Evolutionary conservation across 2,113 vertebrate species (phyloP).

Genomic region (Columba janthina): DNA sequence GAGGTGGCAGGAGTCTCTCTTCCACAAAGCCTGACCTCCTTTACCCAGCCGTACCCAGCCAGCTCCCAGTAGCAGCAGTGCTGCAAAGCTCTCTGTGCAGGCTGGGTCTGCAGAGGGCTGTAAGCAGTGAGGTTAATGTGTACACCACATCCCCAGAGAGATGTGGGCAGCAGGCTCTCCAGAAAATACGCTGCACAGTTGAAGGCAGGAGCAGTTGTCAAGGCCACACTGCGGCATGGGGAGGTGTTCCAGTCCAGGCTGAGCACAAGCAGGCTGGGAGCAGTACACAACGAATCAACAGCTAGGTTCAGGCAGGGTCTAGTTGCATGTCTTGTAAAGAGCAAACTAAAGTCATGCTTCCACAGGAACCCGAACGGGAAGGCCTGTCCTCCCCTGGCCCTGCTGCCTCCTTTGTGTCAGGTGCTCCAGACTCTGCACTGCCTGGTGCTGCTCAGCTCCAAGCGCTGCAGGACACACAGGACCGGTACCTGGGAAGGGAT

Average conservation of each 20-base stretch:
- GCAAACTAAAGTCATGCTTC: not conserved
- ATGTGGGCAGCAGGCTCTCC: not conserved
- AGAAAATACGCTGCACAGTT: not conserved
- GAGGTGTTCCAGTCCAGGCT: not conserved
- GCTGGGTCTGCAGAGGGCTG: not conserved
- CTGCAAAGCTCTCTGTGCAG: not conserved
- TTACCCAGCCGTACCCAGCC: not conserved
- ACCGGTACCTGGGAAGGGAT: not conserved
- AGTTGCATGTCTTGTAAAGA: not conserved
- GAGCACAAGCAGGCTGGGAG: not conserved
- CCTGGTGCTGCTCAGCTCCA: not conserved
- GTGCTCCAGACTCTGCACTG: not conserved
- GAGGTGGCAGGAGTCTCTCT: not conserved
- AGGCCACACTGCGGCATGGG: not conserved
- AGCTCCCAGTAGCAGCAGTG: not conserved
- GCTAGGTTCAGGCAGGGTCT: not conserved
- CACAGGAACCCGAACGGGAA: rapidly evolving
- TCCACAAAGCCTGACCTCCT: not conserved
- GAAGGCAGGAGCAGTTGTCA: not conserved
- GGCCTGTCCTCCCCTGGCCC: not conserved
- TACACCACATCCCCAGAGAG: rapidly evolving
- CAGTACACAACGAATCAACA: not conserved
- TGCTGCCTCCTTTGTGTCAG: not conserved
- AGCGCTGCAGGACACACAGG: not conserved
- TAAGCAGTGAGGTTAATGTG: not conserved